Evolutionary conservation across 2,113 vertebrate genomes (phyloP).

Genomic region (Albula glossodonta): DNA sequence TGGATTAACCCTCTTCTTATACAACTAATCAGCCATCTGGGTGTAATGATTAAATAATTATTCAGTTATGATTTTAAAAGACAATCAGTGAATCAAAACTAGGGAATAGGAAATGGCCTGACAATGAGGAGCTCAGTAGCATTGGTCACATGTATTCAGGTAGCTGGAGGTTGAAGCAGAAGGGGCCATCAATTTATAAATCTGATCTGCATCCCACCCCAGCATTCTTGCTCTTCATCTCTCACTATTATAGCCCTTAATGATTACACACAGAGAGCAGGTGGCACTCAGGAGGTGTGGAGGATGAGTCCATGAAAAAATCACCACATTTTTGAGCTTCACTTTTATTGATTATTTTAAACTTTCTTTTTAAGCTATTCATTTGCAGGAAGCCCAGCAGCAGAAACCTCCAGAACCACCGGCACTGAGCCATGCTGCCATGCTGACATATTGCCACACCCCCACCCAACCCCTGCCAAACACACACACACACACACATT

Average conservation of each 20-base stretch:
- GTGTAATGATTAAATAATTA: no score
- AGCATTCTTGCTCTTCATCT: neutral
- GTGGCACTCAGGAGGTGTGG: neutral
- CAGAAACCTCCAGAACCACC: slow-evolving; percentile 57
- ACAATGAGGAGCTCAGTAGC: no score
- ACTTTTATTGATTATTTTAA: neutral
- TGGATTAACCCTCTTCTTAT: no score
- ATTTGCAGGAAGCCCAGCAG: slow-evolving; percentile 51
- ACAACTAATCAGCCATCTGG: no score
- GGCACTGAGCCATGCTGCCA: slow-evolving; percentile 58
- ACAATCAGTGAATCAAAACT: no score
- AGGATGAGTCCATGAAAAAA: neutral
- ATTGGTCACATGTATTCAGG: no score
- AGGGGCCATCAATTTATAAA: neutral
- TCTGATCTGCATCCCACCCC: neutral
- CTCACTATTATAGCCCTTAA: neutral
- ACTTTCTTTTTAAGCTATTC: slow-evolving; percentile 30
- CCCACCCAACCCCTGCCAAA: slow-evolving; percentile 59
- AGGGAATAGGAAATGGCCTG: no score
- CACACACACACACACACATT: slow-evolving; percentile 35
- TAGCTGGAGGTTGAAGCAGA: neutral
- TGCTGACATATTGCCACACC: slow-evolving; percentile 59
- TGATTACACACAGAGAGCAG: neutral
- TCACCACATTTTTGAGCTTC: neutral
- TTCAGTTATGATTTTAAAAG: no score